Base-by-base conservation (phyloP, 2,797 vertebrate species). In the Muscicapa striata region DNA sequence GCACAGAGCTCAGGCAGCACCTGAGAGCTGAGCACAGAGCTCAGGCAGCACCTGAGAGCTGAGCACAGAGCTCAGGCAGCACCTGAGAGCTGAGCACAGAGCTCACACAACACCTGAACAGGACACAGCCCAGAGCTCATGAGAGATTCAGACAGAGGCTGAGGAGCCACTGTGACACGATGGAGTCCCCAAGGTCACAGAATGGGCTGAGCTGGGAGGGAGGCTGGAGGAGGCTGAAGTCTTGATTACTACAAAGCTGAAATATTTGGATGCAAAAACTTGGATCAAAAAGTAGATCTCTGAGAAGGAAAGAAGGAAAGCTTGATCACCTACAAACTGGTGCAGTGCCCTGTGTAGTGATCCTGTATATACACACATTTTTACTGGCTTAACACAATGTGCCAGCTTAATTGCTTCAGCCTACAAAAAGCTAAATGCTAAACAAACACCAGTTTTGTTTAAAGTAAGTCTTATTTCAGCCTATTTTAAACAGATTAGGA, bases 401-500 rank as follows among this genome's bases (percentile, higher is more conserved):
- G 34, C 36, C 51, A 46, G 32, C 72, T 83, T 80, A 43, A 87
- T 62, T 40, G 48, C 36, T 57, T 89, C 61, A 46, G 40, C 34
- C 84, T 83, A 89, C 52, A 89, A 89, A 82, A 83, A 68, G 38
- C 66, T 84, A 73, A 90, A 75, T 38, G 49, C 84, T 91, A 79
- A 93, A 63, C 54, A 84, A 87, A 82, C 68, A 90, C 10, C 2
- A 5, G 10, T 24, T 93, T 64, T 92, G 72, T 83, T 83, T 87
- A 54, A 84, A 84, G 5, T 34, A n/a, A 14, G 40, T 40, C 40
- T 40, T 40, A 40, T 15, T 40, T 14, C 40, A 40, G 21, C 15
- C 52, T 67, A 36, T 75, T 83, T 94, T 52, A 91, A 96, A 84
- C 29, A 79, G 68, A 89, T 83, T 83, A 94, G 75, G 55, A 88